Base-by-base conservation (phyloP, 2,888 invertebrate species). In the Callyntrura guangdongensis region DNA sequence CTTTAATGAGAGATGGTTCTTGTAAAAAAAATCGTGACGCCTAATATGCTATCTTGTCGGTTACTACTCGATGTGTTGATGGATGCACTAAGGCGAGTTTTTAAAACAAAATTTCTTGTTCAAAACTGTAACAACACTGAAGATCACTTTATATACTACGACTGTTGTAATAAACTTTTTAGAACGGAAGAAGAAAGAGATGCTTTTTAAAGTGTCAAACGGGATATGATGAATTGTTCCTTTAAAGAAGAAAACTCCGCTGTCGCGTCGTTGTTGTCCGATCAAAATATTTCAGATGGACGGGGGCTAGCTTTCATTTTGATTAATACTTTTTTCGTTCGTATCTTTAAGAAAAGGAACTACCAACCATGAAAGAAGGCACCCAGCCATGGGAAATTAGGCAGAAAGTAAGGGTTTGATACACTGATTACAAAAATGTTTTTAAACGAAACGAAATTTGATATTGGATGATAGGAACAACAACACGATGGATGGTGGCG, bases 1-100 rank as follows among this genome's bases (percentile, higher is more conserved):
- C n/a, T 77, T 77, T 67, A 72, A 72, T 85, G 85, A 72, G 72
- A 45, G 59, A 64, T 82, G 64, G 20, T 64, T 64, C 82, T 64
- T 47, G 82, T 17, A 53, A 20, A 61, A 36, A 84, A 84, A 69
- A 25, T 69, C 72, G 85, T 85, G 72, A 72, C 56, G 47, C n/a
- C n/a, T 77, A 22, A 77, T 8, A 53, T 9, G 47, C 5, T 20
- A 45, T 45, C 11, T 14, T 69, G 6, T 11, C 20, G n/a, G n/a
- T n/a, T 69, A 36, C 36, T 36, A 36, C 36, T 36, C 36, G 36
- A 36, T 36, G 36, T 36, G 36, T 36, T 36, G 36, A 36, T 53
- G 53, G 2, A 6, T 9, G 53, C 53, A 53, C 36, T 6, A 36
- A 4, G 36, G 36, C 36, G 36, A 4, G 36, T 4, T 36, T 36